These are phyloP conservation scores for Henricia sp. DNA, from an alignment of 53 echinoderm and acorn worm genomes.

Conservation along the genomic window DNA sequence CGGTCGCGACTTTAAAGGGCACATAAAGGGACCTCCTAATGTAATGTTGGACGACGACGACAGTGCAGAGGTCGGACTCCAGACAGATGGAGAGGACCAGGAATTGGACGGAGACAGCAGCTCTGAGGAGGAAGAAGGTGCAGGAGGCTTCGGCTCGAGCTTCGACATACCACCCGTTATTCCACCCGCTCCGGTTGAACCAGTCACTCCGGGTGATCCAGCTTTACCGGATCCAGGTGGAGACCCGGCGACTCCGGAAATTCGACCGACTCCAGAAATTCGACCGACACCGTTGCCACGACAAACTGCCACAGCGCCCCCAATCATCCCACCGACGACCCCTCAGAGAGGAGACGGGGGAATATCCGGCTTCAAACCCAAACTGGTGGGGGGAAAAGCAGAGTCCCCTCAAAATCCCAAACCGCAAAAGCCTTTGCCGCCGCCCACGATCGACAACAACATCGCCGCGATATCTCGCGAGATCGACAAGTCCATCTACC, in stretches of 20 bases:
- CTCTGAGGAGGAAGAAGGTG: slow-evolving; percentile 7
- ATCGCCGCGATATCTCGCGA: background rate
- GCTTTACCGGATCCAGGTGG: background rate
- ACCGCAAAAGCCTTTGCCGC: background rate
- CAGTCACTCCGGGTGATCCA: background rate
- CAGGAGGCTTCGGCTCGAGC: background rate
- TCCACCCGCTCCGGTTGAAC: background rate
- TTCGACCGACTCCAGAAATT: background rate
- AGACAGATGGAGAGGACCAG: slow-evolving; percentile 48
- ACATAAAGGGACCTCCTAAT: background rate
- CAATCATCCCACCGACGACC: background rate
- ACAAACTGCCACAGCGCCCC: background rate
- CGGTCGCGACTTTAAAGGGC: background rate
- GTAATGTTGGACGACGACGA: background rate
- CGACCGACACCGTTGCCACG: background rate
- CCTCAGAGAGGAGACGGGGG: background rate
- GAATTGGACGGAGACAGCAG: slow-evolving; percentile 20
- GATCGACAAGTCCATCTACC: background rate
- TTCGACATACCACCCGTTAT: background rate
- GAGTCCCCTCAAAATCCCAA: no score
- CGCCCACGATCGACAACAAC: slow-evolving; percentile 11
- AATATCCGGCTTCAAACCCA: background rate
- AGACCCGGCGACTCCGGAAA: background rate
- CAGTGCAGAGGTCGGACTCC: slow-evolving; percentile 26
- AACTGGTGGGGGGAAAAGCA: background rate